These are phyloP conservation scores for Procavia capensis DNA, from an alignment of 2,113 vertebrate genomes.

Conservation along the genomic window DNA sequence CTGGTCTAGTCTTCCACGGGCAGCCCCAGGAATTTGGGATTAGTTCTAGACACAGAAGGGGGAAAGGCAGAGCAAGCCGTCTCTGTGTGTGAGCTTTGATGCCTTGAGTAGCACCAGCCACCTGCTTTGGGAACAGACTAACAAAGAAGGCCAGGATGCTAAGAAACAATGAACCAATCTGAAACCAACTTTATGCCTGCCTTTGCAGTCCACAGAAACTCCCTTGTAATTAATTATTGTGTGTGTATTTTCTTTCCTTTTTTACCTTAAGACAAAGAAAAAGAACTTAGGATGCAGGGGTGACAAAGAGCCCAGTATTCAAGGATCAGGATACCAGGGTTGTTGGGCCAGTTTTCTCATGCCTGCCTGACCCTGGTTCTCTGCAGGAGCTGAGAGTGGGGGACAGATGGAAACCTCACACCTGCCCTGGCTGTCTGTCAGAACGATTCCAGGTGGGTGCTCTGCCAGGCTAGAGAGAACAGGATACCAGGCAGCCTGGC, in stretches of 20 bases:
- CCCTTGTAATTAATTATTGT: not conserved
- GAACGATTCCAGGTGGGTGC: not conserved
- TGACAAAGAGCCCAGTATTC: not conserved
- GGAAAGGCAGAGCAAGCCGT: not conserved
- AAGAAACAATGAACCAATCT: not conserved
- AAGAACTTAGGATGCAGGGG: not conserved
- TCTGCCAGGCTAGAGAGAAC: not conserved
- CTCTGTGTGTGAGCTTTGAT: not conserved
- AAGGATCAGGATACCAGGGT: not conserved
- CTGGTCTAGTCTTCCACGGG: not conserved
- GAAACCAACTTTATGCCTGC: not conserved
- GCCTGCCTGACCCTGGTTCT: not conserved
- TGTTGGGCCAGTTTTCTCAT: not conserved
- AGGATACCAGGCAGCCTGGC: not conserved
- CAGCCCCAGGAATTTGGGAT: not conserved
- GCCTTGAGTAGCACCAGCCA: not conserved
- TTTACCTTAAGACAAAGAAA: constrained; percentile 1
- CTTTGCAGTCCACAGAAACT: not conserved
- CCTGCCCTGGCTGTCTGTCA: not conserved
- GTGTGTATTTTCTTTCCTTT: not conserved
- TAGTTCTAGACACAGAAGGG: not conserved
- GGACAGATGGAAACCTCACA: not conserved
- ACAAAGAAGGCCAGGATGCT: not conserved
- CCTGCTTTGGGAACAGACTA: not conserved
- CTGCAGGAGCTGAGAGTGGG: not conserved